phyloP scores from a whole-genome alignment of 2,113 vertebrate genomes.

The Neolamprologus sp. region DNA sequence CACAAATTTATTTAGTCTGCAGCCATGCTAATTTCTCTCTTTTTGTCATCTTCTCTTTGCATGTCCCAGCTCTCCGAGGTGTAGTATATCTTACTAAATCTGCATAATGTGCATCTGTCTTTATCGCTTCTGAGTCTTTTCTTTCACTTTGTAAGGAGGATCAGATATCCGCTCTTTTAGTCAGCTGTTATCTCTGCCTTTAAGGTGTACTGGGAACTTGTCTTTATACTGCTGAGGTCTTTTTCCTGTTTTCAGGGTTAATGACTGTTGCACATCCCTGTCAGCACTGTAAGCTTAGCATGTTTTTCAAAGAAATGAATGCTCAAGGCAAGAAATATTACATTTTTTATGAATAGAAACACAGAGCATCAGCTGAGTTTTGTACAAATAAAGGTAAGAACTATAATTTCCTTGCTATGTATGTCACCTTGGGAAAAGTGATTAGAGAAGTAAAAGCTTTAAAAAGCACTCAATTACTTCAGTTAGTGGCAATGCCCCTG shows the following conservation, averaged over 20 bases:
- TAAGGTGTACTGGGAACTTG: not conserved
- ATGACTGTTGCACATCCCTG: not conserved
- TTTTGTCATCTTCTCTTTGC: not conserved
- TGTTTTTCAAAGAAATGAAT: not conserved
- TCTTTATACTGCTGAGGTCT: not conserved
- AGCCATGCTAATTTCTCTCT: not conserved
- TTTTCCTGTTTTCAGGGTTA: not conserved
- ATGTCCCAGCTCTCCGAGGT: not conserved
- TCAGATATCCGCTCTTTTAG: not conserved
- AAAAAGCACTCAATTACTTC: not conserved
- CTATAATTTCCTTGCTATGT: not conserved
- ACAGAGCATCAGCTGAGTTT: not conserved
- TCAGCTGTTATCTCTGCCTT: not conserved
- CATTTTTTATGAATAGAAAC: not conserved
- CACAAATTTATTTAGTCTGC: conserved; percentile 11
- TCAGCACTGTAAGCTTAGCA: not conserved
- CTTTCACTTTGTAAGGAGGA: not conserved
- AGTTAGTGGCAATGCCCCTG: not conserved
- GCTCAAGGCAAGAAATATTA: not conserved
- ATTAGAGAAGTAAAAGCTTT: not conserved
- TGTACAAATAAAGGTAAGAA: not conserved
- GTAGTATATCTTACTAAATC: not conserved
- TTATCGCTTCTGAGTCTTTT: not conserved
- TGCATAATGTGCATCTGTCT: not conserved
- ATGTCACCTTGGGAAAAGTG: not conserved